A percentile compares a stretch with the other conserved stretches of the same genome.
Evolutionary conservation across 2,888 invertebrate species (phyloP).

Genomic region (Lamproptera curius): DNA sequence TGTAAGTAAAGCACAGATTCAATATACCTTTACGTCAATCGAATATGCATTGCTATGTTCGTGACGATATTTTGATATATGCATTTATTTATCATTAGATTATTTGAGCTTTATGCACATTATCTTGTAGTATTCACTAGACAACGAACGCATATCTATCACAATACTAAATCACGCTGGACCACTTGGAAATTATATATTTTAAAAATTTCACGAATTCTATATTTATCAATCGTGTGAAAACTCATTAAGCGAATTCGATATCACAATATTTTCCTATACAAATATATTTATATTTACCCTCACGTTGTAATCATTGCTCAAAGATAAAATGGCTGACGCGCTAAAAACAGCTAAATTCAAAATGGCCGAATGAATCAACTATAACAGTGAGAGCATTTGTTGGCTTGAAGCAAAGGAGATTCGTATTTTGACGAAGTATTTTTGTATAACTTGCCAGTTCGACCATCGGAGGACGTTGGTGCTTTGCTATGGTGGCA

Average conservation of each 20-base stretch:
- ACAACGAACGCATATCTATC: slow-evolving; percentile 35
- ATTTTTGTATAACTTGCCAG: slow-evolving; percentile 49
- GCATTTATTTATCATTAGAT: not conserved
- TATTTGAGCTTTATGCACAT: not conserved
- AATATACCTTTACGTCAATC: slow-evolving; percentile 1
- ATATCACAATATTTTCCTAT: too few relatives aligned
- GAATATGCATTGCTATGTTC: not conserved
- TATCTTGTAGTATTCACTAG: slow-evolving; percentile 30
- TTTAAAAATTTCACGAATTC: too few relatives aligned
- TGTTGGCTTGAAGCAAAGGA: too few relatives aligned
- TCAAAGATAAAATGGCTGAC: too few relatives aligned
- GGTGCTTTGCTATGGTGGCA: slow-evolving; percentile 67
- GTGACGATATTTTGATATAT: slow-evolving; percentile 25
- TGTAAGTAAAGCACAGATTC: too few relatives aligned
- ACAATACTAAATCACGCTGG: slow-evolving; percentile 29
- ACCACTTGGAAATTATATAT: slow-evolving; percentile 36
- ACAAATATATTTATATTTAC: too few relatives aligned
- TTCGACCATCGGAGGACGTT: slow-evolving; percentile 68
- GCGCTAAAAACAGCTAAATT: too few relatives aligned
- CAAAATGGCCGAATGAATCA: too few relatives aligned
- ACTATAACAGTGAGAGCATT: too few relatives aligned
- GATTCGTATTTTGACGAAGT: slow-evolving; percentile 26
- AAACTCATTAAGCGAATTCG: too few relatives aligned
- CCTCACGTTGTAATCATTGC: too few relatives aligned
- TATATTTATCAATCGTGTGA: too few relatives aligned